Evolutionary conservation across 2,888 invertebrate species (phyloP), one percentile per base, ranked within the genome.

Genomic region (Drosophila monieri): DNA sequence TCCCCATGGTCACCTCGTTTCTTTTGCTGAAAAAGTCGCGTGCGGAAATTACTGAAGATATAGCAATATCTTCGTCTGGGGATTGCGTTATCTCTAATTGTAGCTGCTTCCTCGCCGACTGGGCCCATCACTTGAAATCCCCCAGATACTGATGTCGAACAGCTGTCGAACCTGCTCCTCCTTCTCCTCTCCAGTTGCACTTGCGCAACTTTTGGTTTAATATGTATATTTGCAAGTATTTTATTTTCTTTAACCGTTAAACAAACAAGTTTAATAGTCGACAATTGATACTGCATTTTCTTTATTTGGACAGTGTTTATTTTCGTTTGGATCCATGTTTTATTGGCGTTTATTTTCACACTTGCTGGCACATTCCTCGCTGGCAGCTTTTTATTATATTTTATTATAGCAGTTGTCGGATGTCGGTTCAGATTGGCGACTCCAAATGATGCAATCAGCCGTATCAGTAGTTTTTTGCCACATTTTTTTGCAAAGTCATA

Each of bases 41-140:
- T 85, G 85, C 85, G 81, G 81, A 81, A 86, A 78, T 76, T 30
- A 60, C 73, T 53, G 67, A 83, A 69, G 43, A 43, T 43, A 21
- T 18, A 21, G 43, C 18, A 49, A 47, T 27, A 58, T 57, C 61
- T 39, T 55, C 49, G 46, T 48, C 35, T 49, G 48, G 41, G 18
- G 60, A 47, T 64, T 67, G 65, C 76, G 59, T 48, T 73, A 52
- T 59, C 55, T 67, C 55, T 57, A 57, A 65, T 65, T 48, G 55
- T 39, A 32, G 54, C 48, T 12, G 57, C 48, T 59, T 65, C 65
- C 64, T 61, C 55, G 30, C 18, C 64, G 66, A 43, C 57, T 56
- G 64, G 35, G 47, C 53, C 44, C 49, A 58, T 25, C 51, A 53
- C 47, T 44, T 21, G 10, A 43, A 55, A 35, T 68, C 52, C 35